Evolutionary conservation across 2,888 invertebrate species (phyloP).

Genomic region (Tortrix viridana): DNA sequence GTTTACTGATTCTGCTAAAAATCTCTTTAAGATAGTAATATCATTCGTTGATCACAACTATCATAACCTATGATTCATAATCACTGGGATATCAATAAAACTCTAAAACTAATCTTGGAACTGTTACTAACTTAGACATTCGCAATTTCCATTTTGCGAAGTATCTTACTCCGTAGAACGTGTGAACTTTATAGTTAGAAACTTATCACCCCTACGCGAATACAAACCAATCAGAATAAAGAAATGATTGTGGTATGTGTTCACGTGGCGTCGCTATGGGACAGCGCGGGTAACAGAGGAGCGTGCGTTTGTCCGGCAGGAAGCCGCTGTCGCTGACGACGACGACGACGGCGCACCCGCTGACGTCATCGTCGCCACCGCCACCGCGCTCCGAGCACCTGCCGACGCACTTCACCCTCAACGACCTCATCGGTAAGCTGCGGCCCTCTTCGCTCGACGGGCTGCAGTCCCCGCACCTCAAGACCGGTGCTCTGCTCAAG

Average conservation of each 20-base stretch:
- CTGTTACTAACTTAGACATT: no score
- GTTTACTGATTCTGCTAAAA: no score
- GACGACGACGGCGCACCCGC: slow-evolving; percentile 83
- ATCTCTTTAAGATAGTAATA: no score
- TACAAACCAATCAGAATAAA: slow-evolving; percentile 20
- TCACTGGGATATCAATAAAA: no score
- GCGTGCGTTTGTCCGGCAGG: slow-evolving; percentile 67
- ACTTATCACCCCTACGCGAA: slow-evolving; percentile 15
- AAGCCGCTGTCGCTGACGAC: slow-evolving; percentile 84
- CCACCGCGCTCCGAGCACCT: slow-evolving; percentile 82
- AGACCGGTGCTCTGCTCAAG: slow-evolving; percentile 76
- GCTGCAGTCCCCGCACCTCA: slow-evolving; percentile 76
- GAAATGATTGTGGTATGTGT: slow-evolving; percentile 40
- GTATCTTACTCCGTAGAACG: not conserved
- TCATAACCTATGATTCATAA: no score
- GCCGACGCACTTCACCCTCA: slow-evolving; percentile 81
- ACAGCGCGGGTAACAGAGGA: slow-evolving; percentile 60
- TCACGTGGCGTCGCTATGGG: slow-evolving; percentile 52
- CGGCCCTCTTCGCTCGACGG: slow-evolving; percentile 80
- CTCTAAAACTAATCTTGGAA: no score
- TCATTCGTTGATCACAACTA: no score
- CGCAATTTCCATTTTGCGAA: no score
- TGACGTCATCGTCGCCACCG: slow-evolving; percentile 83
- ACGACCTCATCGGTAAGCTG: slow-evolving; percentile 83
- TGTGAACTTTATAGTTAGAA: not conserved